Evolutionary conservation across 2,113 vertebrate genomes (phyloP).

Genomic region (Sander vitreus): DNA sequence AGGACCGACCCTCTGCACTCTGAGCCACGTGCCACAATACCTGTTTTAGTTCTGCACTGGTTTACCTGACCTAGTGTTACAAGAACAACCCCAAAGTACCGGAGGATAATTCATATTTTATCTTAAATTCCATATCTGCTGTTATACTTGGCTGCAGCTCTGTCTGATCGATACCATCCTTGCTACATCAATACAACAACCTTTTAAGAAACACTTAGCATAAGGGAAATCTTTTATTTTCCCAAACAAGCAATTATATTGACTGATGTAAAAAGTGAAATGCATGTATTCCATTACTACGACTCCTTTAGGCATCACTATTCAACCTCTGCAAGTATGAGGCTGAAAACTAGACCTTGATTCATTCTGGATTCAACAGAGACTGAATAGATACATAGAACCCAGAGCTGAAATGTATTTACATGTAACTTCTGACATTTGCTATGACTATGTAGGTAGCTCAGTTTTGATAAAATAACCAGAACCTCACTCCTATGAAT

Average conservation of each 20-base stretch:
- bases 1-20: no score
- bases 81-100: not conserved
- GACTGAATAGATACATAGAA: not conserved
- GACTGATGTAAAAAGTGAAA: not conserved
- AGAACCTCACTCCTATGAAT: constrained; percentile 12
- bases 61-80: not conserved
- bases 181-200: not conserved
- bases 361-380: not conserved
- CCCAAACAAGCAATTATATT: not conserved
- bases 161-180: not conserved
- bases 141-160: not conserved
- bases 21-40: no score
- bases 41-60: not conserved
- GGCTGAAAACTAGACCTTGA: not conserved
- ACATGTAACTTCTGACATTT: constrained; percentile 2
- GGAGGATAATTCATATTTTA: not conserved
- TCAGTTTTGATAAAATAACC: constrained; percentile 27
- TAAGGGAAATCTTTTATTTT: not conserved
- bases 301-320: not conserved
- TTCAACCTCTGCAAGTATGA: not conserved
- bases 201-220: not conserved
- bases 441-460: constrained; percentile 5
- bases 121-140: not conserved
- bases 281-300: not conserved
- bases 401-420: not conserved